A percentile compares a stretch with the other conserved stretches of the same genome.
Evolutionary conservation across 1,140 invertebrate genomes (phyloP).

Genomic region (Gyrodactylus salaris): DNA sequence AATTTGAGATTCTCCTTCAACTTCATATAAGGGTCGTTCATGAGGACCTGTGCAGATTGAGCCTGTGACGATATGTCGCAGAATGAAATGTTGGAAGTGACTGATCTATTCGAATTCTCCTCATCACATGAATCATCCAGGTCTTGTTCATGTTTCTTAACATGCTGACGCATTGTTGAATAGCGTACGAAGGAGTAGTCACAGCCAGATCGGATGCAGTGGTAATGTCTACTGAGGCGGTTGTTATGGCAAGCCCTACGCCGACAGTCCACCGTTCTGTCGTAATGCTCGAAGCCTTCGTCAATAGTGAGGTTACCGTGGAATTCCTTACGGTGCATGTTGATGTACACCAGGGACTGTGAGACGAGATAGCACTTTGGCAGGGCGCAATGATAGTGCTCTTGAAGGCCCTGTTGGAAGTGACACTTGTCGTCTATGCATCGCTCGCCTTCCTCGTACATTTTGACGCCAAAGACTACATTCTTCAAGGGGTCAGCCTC

Average conservation of each 20-base stretch:
- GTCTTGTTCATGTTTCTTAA: slow-evolving; percentile 22
- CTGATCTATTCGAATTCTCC: background rate
- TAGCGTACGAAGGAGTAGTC: slow-evolving; percentile 36
- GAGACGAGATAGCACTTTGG: slow-evolving; percentile 37
- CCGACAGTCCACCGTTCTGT: slow-evolving; percentile 38
- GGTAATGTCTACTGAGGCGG: slow-evolving; percentile 36
- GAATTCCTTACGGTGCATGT: slow-evolving; percentile 40
- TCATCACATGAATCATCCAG: background rate
- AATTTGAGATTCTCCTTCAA: too few relatives aligned
- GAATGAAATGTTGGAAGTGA: background rate
- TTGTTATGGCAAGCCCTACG: slow-evolving; percentile 33
- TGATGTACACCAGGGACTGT: slow-evolving; percentile 30
- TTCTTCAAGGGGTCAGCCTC: background rate
- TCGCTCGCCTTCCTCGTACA: slow-evolving; percentile 8
- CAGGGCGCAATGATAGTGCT: slow-evolving; percentile 38
- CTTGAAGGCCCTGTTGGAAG: slow-evolving; percentile 12
- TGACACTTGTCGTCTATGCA: slow-evolving; percentile 1
- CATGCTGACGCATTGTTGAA: slow-evolving; percentile 35
- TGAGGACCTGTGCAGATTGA: too few relatives aligned
- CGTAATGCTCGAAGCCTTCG: slow-evolving; percentile 45
- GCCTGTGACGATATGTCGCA: too few relatives aligned
- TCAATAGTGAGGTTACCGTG: slow-evolving; percentile 43
- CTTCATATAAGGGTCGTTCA: too few relatives aligned
- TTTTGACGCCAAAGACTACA: background rate
- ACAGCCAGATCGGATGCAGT: slow-evolving; percentile 35